Base-by-base conservation (phyloP, 1,140 invertebrate species). In the Drosophila ogumai region DNA sequence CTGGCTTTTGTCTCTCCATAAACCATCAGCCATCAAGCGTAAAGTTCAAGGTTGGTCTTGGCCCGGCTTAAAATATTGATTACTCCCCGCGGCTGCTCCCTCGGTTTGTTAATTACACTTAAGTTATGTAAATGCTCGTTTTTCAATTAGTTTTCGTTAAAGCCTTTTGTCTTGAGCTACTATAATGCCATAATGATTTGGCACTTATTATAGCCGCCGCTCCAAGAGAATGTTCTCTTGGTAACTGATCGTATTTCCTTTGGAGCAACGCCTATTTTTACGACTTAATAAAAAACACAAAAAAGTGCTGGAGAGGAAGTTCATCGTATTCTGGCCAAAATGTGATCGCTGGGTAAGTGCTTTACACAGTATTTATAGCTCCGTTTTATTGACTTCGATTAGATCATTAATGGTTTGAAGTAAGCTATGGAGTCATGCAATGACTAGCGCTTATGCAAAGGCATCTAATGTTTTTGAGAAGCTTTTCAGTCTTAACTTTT, bases 141-240 rank as follows among this genome's bases (percentile, higher is more conserved):
- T 90, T 88, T 84, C 80, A 87, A 87, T 87, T 88, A 90, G 85
- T 80, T 82, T 71, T 67, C 63, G 64, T 75, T 81, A 77, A 49
- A 63, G 44, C 61, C 60, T 75, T 81, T 79, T 68, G 68, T 79
- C 41, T 52, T 43, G 50, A 49, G 58, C 55, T 54, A 65, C 59
- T 52, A 60, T 79, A 65, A 81, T 90, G 59, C 63, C 43, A 55
- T 79, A 61, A 85, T 90, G 63, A 66, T 55, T 79, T 68, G 46
- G 68, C 68, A 64, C 58, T 76, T 76, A 56, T 69, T 56, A 47
- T 63, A 34, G 31, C 17, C 50, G 10, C 12, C 50, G 13, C 28
- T 13, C 40, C 38, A 40, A 22, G 38, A 46, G 43, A 65, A 22
- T 76, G 73, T 67, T 67, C 57, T 63, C 15, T 34, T 32, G 28